A percentile compares a stretch with the other conserved stretches of the same genome.
Conservation (phyloP, 2,797 vertebrate species). For the Neomorphus geoffroyi region DNA sequence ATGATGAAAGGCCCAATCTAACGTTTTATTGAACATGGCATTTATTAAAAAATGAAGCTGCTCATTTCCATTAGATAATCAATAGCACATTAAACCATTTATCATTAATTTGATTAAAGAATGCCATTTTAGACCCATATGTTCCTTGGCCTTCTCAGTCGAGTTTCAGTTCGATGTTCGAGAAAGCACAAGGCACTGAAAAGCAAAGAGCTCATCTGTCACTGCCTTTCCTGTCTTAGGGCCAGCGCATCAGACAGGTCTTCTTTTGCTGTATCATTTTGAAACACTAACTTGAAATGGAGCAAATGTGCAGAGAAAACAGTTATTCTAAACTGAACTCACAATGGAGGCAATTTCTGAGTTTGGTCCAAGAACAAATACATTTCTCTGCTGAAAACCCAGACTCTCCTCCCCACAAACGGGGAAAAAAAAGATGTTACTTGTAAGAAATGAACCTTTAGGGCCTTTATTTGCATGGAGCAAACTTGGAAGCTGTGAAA, state of each 20-base stretch:
- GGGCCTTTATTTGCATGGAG: no score
- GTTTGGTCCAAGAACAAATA: background rate
- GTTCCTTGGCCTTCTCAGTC: constrained; percentile 4
- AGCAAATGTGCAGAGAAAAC: background rate
- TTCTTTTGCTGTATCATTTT: background rate
- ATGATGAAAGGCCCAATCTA: constrained; percentile 73
- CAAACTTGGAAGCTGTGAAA: background rate
- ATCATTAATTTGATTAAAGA: constrained; percentile 72
- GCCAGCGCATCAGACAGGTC: background rate
- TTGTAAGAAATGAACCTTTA: no score
- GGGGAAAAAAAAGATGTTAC: background rate
- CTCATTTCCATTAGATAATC: constrained; percentile 74
- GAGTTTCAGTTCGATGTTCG: constrained; percentile 25
- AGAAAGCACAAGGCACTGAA: background rate
- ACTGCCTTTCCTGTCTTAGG: background rate
- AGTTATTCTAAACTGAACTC: background rate
- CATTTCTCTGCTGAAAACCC: background rate
- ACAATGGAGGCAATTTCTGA: background rate
- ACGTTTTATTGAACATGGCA: constrained; percentile 70
- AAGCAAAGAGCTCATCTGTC: background rate
- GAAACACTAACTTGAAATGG: background rate
- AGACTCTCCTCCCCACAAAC: background rate
- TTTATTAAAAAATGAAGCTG: constrained; percentile 75
- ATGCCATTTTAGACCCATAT: background rate
- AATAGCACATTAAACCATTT: constrained; percentile 74